A percentile compares a stretch with the other conserved stretches of the same genome.
Evolutionary conservation across 2,888 invertebrate species (phyloP).

Genomic region (Odontomyia ornata): DNA sequence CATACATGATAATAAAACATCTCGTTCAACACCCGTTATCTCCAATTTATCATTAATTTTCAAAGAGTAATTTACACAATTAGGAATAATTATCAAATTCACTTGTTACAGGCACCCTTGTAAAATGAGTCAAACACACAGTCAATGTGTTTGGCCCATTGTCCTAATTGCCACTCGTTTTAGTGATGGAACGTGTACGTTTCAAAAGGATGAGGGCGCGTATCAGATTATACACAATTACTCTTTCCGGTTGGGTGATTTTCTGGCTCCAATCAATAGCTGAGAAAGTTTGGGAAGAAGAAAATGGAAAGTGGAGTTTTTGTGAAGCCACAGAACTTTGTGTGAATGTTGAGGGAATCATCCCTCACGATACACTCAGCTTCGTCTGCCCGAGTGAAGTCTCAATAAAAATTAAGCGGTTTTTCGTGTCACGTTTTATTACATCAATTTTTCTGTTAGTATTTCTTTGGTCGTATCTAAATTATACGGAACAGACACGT

Average conservation of each 20-base stretch:
- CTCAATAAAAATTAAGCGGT: constrained; percentile 51
- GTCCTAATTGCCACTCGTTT: constrained; percentile 38
- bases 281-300: not conserved
- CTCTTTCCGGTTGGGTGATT: constrained; percentile 48
- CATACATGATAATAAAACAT: no score
- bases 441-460: constrained; percentile 50
- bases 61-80: constrained; percentile 22
- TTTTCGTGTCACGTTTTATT: constrained; percentile 52
- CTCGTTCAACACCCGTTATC: no score
- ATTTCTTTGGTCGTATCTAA: constrained; percentile 46
- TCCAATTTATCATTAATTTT: not conserved
- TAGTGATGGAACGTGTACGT: constrained; percentile 28
- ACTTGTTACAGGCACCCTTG: constrained; percentile 24
- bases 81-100: constrained; percentile 26
- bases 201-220: constrained; percentile 44
- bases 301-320: constrained; percentile 28
- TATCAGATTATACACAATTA: constrained; percentile 48
- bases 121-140: not conserved
- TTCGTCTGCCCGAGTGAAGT: constrained; percentile 11
- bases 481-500: constrained; percentile 49
- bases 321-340: constrained; percentile 37
- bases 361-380: constrained; percentile 4
- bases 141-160: constrained; percentile 24
- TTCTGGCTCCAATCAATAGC: constrained; percentile 20
- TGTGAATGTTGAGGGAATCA: constrained; percentile 32